A percentile compares a stretch with the other conserved stretches of the same genome.
Evolutionary conservation across 2,888 invertebrate species (phyloP).

Genomic region (Heliconius aoede): DNA sequence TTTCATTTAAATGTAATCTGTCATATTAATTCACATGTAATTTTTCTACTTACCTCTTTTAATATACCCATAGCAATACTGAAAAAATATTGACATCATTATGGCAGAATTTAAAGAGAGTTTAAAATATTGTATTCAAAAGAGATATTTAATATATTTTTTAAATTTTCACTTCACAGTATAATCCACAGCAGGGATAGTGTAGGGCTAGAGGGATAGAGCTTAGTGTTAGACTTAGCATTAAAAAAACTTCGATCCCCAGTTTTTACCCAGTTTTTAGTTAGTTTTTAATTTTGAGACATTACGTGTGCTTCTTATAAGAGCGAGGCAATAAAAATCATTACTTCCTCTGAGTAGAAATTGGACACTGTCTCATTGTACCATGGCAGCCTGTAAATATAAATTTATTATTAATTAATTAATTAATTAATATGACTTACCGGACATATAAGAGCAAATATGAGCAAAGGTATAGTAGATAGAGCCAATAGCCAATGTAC

Average conservation of each 20-base stretch:
- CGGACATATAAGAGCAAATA: conserved; percentile 91
- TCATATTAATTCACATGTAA: neutral
- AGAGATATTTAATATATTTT: neutral
- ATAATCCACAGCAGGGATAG: no score
- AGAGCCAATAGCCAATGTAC: conserved; percentile 96
- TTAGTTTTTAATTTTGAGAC: no score
- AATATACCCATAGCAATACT: conserved; percentile 27
- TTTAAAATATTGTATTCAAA: no score
- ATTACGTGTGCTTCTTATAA: no score
- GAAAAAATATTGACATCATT: conserved; percentile 2
- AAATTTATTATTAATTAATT: neutral
- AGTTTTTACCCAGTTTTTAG: no score
- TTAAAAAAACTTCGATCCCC: no score
- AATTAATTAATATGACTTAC: conserved; percentile 76
- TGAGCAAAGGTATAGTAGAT: conserved; percentile 93
- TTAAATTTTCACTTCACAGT: no score
- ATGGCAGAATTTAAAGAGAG: neutral
- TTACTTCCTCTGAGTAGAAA: neutral
- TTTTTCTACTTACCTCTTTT: conserved; percentile 13
- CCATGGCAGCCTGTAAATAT: neutral
- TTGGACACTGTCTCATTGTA: neutral
- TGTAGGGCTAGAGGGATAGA: no score
- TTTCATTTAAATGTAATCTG: neutral
- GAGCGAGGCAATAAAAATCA: neutral
- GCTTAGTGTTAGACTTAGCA: no score